Base-by-base conservation (phyloP, 53 echinoderm and acorn worm genomes). In the Actinopyga echinites region DNA sequence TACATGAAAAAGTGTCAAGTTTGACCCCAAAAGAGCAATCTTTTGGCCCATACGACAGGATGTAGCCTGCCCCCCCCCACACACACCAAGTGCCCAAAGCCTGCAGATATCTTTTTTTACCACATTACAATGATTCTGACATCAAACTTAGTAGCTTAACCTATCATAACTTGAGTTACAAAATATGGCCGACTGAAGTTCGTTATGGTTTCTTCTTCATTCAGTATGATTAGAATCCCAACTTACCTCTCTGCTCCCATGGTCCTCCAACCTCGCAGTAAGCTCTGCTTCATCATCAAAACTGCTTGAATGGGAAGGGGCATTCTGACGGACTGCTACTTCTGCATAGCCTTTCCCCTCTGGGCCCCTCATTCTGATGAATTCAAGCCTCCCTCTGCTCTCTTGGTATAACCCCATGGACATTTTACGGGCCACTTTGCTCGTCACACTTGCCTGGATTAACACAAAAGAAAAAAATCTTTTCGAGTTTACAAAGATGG, bases 321-420 rank as follows among this genome's bases (percentile, higher is more conserved):
- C 60, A 29, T 80, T 80, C 59, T 91, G 83, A 57, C 93, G 94
- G 84, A 93, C 93, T 0, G 96, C 96, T 21, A 96, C 93, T 86
- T 96, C 96, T 0, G 96, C 96, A 33, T 92, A 93, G 61, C 96
- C 96, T 83, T 96, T 96, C 38, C 93, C 93, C 92, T 96, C 96
- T 55, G 96, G 96, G 26, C 96, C 96, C 64, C 90, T 90, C 96
- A 96, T 96, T 36, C 93, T 83, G 26, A 96, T 96, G 65, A 96
- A 96, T 83, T 96, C 96, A 22, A 95, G 69, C 10, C 95, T 45
- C 37, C 96, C 91, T 77, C 86, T 84, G 33, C 86, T 86, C 26
- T 91, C 88, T 58, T 91, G 88, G 86, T 86, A 96, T 56, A 89
- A 77, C 20, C 96, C 91, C 83, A 96, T 89, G 34, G 96, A 93